A percentile compares a stretch with the other conserved stretches of the same genome.
Conservation (phyloP, 1,140 invertebrate genomes). For the Hylyphantes graminicola region DNA sequence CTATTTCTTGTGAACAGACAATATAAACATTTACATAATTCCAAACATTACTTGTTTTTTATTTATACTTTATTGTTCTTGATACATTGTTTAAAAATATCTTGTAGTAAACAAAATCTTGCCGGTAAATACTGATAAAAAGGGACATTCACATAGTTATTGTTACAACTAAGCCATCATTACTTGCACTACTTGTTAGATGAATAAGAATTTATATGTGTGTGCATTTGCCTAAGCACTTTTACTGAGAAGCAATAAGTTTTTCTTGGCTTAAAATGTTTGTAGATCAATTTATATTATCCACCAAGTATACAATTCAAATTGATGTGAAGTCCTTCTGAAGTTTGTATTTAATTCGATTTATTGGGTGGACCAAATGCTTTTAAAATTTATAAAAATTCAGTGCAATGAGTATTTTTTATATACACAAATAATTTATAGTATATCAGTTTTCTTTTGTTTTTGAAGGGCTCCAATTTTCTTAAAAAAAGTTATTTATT, state of each 20-base stretch:
- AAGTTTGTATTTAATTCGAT: not conserved
- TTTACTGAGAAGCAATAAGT: not conserved
- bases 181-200: not conserved
- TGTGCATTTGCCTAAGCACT: not conserved
- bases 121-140: not conserved
- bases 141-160: not conserved
- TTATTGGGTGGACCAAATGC: conserved; percentile 8
- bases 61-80: too few relatives aligned
- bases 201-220: not conserved
- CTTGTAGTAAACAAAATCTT: not conserved
- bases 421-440: not conserved
- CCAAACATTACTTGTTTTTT: too few relatives aligned
- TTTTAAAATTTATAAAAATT: conserved; percentile 9
- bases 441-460: not conserved
- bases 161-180: not conserved
- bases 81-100: not conserved
- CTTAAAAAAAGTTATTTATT: too few relatives aligned
- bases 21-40: too few relatives aligned
- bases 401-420: conserved; percentile 28
- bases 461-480: too few relatives aligned
- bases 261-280: not conserved
- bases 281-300: not conserved
- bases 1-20: too few relatives aligned
- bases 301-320: conserved; percentile 3
- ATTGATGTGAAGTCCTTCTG: not conserved